Evolutionary conservation across 2,797 vertebrate species (phyloP).

Genomic region (Momotus momota): DNA sequence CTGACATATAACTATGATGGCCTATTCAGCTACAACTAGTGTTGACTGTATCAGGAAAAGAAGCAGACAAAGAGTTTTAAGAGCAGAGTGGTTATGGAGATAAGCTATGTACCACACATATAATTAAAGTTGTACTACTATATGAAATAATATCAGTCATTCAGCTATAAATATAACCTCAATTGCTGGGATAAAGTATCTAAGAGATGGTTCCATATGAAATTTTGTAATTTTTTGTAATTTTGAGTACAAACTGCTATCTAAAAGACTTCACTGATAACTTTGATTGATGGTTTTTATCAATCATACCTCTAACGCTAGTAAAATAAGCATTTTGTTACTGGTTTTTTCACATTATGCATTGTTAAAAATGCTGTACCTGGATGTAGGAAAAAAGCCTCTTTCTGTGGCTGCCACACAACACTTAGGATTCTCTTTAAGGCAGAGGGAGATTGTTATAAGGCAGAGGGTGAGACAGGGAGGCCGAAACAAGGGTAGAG

Average conservation of each 20-base stretch:
- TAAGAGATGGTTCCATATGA: conserved; percentile 1
- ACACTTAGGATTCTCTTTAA: neutral
- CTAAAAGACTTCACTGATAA: neutral
- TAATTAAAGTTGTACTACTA: conserved; percentile 49
- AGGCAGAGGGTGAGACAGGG: neutral
- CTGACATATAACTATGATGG: neutral
- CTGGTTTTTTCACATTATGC: neutral
- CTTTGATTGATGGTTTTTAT: neutral
- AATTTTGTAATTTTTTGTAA: conserved; percentile 4
- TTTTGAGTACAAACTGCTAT: neutral
- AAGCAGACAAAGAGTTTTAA: conserved; percentile 27
- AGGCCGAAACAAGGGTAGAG: neutral
- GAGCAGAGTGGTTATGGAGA: neutral
- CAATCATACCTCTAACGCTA: neutral
- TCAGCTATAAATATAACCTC: conserved; percentile 55
- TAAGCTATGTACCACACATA: conserved; percentile 19
- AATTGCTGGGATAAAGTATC: conserved; percentile 1
- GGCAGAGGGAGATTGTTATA: neutral
- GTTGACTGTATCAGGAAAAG: conserved; percentile 2
- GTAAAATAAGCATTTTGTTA: neutral
- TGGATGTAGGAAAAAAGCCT: neutral
- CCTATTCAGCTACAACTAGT: neutral
- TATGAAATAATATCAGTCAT: conserved; percentile 66
- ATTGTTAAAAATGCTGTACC: neutral
- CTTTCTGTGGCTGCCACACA: neutral